Percentiles rank a stretch among this genome's conserved stretches.
These are phyloP conservation scores for Morus bassanus DNA, from an alignment of 2,797 vertebrate species.

Conservation along the genomic window DNA sequence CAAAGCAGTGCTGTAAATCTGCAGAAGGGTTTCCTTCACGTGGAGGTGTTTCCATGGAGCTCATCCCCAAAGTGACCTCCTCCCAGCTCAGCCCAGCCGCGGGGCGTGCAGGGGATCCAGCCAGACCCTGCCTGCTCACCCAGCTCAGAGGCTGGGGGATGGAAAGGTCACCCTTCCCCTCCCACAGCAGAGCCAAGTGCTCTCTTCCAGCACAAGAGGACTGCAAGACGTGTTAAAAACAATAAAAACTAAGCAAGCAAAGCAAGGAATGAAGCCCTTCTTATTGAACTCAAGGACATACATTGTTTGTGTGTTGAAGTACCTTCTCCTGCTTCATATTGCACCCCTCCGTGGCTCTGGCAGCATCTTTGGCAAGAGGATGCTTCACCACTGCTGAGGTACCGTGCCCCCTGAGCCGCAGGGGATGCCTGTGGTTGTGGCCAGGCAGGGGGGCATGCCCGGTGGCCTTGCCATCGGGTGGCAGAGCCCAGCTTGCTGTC, in stretches of 20 bases:
- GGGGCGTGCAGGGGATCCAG: rapidly evolving
- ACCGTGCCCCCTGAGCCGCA: neutral
- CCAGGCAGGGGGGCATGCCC: rapidly evolving
- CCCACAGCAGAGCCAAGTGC: neutral
- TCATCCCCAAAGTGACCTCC: neutral
- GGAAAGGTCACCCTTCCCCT: neutral
- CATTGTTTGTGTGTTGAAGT: neutral
- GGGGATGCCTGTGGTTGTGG: rapidly evolving
- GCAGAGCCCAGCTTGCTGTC: neutral
- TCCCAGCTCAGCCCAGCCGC: neutral
- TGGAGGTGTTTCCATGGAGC: neutral
- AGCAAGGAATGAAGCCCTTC: neutral
- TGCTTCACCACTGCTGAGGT: rapidly evolving
- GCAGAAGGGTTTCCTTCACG: neutral
- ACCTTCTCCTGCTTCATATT: neutral
- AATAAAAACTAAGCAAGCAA: neutral
- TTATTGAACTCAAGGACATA: neutral
- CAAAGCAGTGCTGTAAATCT: neutral
- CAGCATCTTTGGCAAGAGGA: neutral
- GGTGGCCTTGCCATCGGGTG: neutral
- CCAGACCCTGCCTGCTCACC: neutral
- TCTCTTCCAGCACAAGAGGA: neutral
- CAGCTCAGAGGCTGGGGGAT: neutral
- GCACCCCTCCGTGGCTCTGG: rapidly evolving
- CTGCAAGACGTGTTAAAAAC: neutral